phyloP scores from a whole-genome alignment of 23 tunicate genomes.

The Phallusia fumigata region DNA sequence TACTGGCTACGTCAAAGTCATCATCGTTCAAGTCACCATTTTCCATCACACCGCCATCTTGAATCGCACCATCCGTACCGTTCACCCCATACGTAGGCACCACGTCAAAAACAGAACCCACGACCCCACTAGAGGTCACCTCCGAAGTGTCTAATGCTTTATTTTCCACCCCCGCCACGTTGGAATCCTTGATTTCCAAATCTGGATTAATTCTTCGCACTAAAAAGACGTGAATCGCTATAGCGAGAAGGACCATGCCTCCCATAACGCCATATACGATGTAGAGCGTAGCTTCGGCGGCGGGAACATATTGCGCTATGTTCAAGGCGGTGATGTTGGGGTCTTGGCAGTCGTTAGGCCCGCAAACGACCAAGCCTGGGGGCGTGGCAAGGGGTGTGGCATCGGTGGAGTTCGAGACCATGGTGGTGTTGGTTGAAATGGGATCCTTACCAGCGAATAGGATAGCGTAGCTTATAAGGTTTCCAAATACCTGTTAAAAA shows the following conservation, averaged over 20 bases:
- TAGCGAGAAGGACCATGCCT: constrained; percentile 27
- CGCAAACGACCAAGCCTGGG: constrained; percentile 46
- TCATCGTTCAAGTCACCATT: background rate
- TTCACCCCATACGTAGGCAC: no score
- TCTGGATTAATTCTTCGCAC: background rate
- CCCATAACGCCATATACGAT: constrained; percentile 51
- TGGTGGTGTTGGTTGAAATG: background rate
- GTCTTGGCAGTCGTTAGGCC: constrained; percentile 77
- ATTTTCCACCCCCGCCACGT: background rate
- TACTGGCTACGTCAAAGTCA: background rate
- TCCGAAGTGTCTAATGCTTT: background rate
- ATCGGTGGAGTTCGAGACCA: background rate
- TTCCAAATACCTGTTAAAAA: constrained; percentile 52
- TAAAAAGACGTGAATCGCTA: constrained; percentile 21
- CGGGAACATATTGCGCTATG: constrained; percentile 49
- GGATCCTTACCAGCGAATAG: constrained; percentile 29
- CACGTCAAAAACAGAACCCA: background rate
- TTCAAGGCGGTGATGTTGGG: constrained; percentile 50
- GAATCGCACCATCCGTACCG: background rate
- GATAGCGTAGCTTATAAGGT: constrained; percentile 44
- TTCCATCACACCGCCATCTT: background rate
- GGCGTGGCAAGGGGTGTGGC: background rate
- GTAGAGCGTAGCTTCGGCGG: constrained; percentile 24
- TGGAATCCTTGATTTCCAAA: background rate
- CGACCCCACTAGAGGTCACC: background rate